Base-by-base conservation (phyloP, 2,888 invertebrate species). In the Margaritifera margaritifera region DNA sequence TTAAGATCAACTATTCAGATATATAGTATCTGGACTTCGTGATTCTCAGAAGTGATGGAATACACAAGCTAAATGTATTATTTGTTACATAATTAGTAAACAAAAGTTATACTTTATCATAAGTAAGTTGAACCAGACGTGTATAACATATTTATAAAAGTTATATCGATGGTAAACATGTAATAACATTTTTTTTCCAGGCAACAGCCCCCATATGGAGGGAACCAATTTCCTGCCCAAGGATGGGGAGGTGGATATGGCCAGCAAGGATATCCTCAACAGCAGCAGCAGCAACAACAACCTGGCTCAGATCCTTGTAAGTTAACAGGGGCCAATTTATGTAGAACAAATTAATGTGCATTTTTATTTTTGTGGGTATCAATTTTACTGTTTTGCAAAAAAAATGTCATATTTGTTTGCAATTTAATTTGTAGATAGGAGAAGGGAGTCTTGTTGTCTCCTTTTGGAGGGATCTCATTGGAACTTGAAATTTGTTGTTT, bases 251-350 rank as follows among this genome's bases (percentile, higher is more conserved):
- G 74, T 52, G 75, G 73, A 62, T 73, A 72, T 64, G 74, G 76
- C 50, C 72, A 75, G 51, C 79, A 80, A 68, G 77, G 74, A 60
- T 78, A 78, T 58, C 72, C 68, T 61, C 78, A 75, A 42, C 77
- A 73, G 42, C 77, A 77, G 54, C 81, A 75, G 55, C 78, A 71
- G 51, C 74, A 69, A 20, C 75, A 75, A 59, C 80, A 78, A 27
- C 72, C 66, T 24, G 68, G 67, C 8, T 64, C 54, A 55, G 79
- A 79, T 69, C 79, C 79, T 51, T 74, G 79, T 77, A 69, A 77
- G 76, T 70, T n/a, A 24, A 18, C 53, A 19, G 22, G 6, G 24
- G 6, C 11, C 22, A 5, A 31, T 31, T 31, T 31, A 1, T 31
- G 31, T 31, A 5, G 4, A 4, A 31, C 31, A 6, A 6, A 31